Percentiles rank a stretch among this genome's conserved stretches.
Evolutionary conservation across 2,888 invertebrate species (phyloP).

Genomic region (Melinopterus prodromus): DNA sequence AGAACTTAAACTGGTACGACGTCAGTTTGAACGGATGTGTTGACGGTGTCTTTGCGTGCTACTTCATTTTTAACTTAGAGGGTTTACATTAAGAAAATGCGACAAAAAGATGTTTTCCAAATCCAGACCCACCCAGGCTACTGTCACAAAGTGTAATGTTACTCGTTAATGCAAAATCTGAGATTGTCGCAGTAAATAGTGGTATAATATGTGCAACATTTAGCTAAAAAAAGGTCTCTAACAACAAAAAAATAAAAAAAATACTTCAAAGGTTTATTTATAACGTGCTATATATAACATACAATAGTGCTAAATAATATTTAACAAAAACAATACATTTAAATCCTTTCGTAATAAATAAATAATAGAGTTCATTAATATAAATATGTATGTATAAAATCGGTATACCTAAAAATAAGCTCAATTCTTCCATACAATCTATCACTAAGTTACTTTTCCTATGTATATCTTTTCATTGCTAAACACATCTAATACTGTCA

Average conservation of each 20-base stretch:
- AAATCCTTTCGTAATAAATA: not conserved
- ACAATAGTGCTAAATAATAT: slow-evolving; percentile 4
- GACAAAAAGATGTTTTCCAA: no score
- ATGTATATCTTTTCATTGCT: not conserved
- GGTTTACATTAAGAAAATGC: no score
- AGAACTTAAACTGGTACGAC: slow-evolving; percentile 37
- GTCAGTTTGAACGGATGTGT: slow-evolving; percentile 42
- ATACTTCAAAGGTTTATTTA: not conserved
- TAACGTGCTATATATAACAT: slow-evolving; percentile 4
- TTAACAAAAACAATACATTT: not conserved
- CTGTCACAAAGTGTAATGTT: no score
- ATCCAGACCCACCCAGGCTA: no score
- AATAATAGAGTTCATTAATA: not conserved
- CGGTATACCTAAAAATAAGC: not conserved
- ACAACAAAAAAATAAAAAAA: not conserved
- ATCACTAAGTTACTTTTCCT: not conserved
- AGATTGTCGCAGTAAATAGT: no score
- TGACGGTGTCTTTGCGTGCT: slow-evolving; percentile 53
- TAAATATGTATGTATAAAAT: not conserved
- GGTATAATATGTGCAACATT: no score
- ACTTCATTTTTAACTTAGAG: slow-evolving; percentile 40
- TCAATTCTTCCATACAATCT: not conserved
- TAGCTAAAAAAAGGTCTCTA: no score
- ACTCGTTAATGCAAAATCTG: no score
- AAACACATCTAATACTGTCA: not conserved